A percentile compares a stretch with the other conserved stretches of the same genome.
These are phyloP conservation scores for Melanotus villosus DNA, from an alignment of 2,888 invertebrate species.

Conservation along the genomic window DNA sequence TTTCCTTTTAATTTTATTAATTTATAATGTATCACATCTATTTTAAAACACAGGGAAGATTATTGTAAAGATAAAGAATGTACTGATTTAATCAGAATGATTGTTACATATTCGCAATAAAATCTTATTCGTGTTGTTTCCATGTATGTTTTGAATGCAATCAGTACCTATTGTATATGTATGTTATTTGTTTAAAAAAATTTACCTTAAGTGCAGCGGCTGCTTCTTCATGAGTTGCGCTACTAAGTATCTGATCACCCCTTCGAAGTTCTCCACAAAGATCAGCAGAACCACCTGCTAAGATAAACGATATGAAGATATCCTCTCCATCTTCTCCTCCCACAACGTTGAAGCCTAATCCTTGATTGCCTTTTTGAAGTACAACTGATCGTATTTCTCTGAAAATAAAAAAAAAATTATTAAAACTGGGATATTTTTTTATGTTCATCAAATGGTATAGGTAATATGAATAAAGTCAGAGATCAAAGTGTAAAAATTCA, in stretches of 20 bases:
- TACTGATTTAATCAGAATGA: no score
- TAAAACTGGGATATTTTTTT: no score
- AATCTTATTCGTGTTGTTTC: no score
- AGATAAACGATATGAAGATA: conserved; percentile 97
- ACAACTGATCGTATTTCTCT: conserved; percentile 89
- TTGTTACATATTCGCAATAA: no score
- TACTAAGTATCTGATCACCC: conserved; percentile 93
- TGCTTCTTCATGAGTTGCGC: conserved; percentile 97
- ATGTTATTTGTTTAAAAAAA: no score
- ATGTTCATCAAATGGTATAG: neutral
- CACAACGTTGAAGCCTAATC: conserved; percentile 99
- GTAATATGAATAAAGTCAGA: conserved; percentile 58
- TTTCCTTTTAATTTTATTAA: no score
- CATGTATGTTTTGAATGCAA: no score
- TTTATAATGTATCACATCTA: no score
- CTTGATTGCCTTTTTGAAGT: conserved; percentile 89
- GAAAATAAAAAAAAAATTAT: no score
- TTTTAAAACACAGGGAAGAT: no score
- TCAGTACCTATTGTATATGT: no score
- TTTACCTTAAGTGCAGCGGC: conserved; percentile 92
- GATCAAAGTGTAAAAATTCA: conserved; percentile 67
- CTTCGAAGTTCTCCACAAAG: conserved; percentile 88
- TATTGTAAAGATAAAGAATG: no score
- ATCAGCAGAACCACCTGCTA: conserved; percentile 99
- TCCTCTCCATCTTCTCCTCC: conserved; percentile 99